Conservation (phyloP, 2,113 vertebrate species). For the Megaceryle maxima region DNA sequence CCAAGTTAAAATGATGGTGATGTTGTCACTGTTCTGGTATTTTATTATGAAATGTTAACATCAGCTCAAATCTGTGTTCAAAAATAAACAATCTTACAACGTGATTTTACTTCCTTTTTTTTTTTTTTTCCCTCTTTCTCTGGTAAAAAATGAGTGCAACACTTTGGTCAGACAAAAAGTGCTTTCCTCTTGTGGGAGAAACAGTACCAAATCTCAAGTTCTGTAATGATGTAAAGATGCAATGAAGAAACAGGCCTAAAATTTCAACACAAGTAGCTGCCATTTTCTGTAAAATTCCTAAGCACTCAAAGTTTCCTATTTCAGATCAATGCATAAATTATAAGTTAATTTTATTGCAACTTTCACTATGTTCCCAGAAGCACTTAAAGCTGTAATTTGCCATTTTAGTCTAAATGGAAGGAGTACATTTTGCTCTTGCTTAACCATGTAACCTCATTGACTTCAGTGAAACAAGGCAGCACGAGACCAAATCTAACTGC, state of each 20-base stretch:
- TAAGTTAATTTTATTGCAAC: neutral
- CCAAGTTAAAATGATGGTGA: neutral
- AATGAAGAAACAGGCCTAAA: neutral
- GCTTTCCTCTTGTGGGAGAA: neutral
- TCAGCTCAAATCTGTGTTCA: neutral
- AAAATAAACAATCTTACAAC: neutral
- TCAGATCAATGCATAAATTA: slow-evolving; percentile 28
- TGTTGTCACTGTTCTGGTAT: neutral
- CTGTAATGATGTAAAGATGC: neutral
- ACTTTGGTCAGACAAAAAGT: neutral
- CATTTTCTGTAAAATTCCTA: neutral
- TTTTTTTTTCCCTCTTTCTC: neutral
- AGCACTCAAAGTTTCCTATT: neutral
- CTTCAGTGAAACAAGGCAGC: neutral
- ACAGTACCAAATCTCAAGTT: neutral
- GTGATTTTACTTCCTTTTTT: neutral
- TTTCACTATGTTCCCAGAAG: neutral
- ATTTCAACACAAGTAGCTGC: neutral
- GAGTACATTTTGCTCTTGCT: neutral
- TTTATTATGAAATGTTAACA: neutral
- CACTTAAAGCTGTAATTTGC: slow-evolving; percentile 4
- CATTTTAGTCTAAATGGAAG: slow-evolving; percentile 27
- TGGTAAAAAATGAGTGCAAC: neutral
- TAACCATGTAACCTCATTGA: neutral
- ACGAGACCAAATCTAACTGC: neutral